Evolutionary conservation across 2,888 invertebrate genomes (phyloP), one percentile per base, ranked within the genome.

Genomic region (Steinernema hermaphroditum): DNA sequence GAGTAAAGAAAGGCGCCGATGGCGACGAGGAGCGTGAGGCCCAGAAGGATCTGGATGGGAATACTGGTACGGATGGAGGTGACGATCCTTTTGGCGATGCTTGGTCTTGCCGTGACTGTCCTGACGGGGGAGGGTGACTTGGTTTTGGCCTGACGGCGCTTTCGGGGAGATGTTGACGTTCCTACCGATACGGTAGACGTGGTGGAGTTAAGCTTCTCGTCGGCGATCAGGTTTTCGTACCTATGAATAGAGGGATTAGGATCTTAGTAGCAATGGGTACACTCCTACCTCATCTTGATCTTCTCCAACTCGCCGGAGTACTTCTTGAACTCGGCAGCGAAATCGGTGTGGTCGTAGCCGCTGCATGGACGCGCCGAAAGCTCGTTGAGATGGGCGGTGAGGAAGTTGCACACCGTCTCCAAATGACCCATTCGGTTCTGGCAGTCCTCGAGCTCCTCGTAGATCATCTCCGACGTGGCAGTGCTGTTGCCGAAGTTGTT

Each of bases 331-430:
- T 82, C 82, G 16, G 79, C 74, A 22, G 75, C 68, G 73, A 82
- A 80, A 69, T 82, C 81, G 2, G 82, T 79, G 14, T 37, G 41
- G 14, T 24, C 57, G 24, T n/a, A 12, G 49, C 16, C 46, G 34
- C n/a, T 41, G 75, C 34, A 32, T 27, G 73, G n/a, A 2, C 49
- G 16, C 6, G 44, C 32, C 16, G 71, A 50, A 27, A 44, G 44
- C 49, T 46, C 22, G n/a, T 16, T 19, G 29, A 82, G 50, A 0
- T 80, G 76, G 14, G 72, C 68, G 2, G 80, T 79, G 69, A 82
- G 71, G 49, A 78, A 81, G 70, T 81, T 81, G 76, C 82, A 82
- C 78, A 78, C 77, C 9, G 82, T 80, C 68, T 82, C 82, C 68
- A 82, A 72, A 54, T 78, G 75, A 49, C 81, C 74, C 80, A 82